phyloP scores from a whole-genome alignment of 2,113 vertebrate species.

The Spilogale gracilis region DNA sequence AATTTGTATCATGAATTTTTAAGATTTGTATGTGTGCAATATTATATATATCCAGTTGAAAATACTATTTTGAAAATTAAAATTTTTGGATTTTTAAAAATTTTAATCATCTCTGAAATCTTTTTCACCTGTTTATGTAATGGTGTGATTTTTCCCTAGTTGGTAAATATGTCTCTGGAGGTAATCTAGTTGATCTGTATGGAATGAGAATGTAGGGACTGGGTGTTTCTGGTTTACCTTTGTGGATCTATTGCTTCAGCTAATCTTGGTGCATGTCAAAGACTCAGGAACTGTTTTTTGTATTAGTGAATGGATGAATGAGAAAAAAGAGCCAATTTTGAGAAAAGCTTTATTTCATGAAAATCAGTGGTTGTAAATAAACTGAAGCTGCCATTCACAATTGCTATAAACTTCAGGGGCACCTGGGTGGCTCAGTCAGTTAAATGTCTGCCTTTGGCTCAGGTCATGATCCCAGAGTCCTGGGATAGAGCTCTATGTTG shows the following conservation, averaged over 20 bases:
- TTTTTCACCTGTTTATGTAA: background rate
- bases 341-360: background rate
- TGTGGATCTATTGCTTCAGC: background rate
- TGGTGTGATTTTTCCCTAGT: background rate
- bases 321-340: conserved; percentile 22
- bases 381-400: background rate
- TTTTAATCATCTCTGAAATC: background rate
- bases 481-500: too few species aligned
- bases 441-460: background rate
- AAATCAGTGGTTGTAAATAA: background rate
- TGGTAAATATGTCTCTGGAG: background rate
- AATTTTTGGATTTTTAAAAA: background rate
- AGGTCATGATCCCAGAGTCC: background rate
- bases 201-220: background rate
- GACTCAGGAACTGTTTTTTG: background rate
- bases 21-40: background rate
- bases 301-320: background rate
- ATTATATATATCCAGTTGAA: background rate
- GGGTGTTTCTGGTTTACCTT: background rate
- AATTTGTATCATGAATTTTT: conserved; percentile 3
- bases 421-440: background rate
- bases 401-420: background rate
- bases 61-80: background rate
- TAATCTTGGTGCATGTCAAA: background rate
- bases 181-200: background rate